Evolutionary conservation across 2,113 vertebrate species (phyloP).

Genomic region (Amphiprion percula): DNA sequence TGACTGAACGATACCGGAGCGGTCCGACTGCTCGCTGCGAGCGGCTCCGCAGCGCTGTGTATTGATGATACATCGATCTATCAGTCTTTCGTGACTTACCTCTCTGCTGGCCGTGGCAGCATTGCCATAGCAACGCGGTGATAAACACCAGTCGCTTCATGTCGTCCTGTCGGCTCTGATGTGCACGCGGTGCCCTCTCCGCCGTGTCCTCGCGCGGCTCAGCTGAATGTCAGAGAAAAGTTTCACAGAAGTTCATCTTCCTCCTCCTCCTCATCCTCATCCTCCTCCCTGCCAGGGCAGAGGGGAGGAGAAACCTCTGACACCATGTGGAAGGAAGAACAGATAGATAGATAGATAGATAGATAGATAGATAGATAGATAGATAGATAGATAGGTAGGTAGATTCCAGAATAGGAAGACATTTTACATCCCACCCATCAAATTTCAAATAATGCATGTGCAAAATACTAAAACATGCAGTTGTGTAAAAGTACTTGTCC

Average conservation of each 20-base stretch:
- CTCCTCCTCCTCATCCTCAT: neutral
- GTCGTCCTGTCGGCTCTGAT: constrained; percentile 5
- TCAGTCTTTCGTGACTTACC: constrained; percentile 74
- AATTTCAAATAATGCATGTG: no score
- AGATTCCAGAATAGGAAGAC: no score
- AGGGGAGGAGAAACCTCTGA: no score
- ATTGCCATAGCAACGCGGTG: constrained; percentile 80
- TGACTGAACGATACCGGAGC: no score
- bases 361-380: constrained; percentile 11
- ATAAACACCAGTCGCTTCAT: constrained; percentile 73
- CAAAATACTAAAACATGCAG: no score
- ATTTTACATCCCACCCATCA: no score
- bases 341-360: constrained; percentile 33
- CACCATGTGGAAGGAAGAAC: no score
- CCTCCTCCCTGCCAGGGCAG: neutral
- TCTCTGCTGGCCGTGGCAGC: constrained; percentile 81
- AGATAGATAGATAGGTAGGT: no score
- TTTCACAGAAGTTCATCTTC: constrained; percentile 66
- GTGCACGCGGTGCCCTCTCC: constrained; percentile 30
- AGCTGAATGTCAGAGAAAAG: constrained; percentile 56
- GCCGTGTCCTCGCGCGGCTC: constrained; percentile 39
- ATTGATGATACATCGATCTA: constrained; percentile 28
- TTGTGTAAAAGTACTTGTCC: no score
- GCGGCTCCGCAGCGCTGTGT: neutral
- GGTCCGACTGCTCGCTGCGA: no score